Evolutionary conservation across 2,797 vertebrate genomes (phyloP), one percentile per base, ranked within the genome.

Genomic region (Sebastes paucispinis): DNA sequence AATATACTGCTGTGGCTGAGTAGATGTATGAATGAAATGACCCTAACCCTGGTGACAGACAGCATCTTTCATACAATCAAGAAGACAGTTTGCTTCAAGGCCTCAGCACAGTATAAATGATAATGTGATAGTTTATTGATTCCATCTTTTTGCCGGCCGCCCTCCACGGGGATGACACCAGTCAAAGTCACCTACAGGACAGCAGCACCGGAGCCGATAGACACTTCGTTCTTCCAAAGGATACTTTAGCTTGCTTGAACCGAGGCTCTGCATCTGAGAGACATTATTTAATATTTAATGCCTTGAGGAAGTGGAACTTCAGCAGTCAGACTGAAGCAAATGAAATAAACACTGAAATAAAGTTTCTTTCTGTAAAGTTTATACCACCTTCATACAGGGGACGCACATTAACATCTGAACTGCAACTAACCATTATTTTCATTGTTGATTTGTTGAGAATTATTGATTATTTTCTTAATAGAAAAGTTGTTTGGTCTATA

Each of bases 41-140:
- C 36, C 58, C 50, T 11, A 8, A 6, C 39, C 10, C 25, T 32
- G 52, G 52, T 22, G 50, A 34, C 83, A 72, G 58, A 62, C 63
- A 22, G 14, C 64, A 63, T 71, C 82, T 57, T 70, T 84, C 63
- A 73, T 31, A 34, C 73, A 80, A 13, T 72, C 70, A 78, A 59
- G 47, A 73, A 39, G 69, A 55, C 25, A 8, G 69, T 86, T 91
- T 75, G 60, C 79, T 79, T 72, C 50, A 64, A 77, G 85, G 75
- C 55, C 39, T 70, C 50, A 4, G 79, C 79, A 39, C 81, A 70
- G 43, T 47, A 68, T 81, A 73, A 81, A 81, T 55, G 66, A 79
- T 84, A 69, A 88, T 79, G 54, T 85, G 80, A 84, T 77, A 73
- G 63, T 73, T 88, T 87, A 91, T 88, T 81, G 88, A 92, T 89